A percentile compares a stretch with the other conserved stretches of the same genome.
These are phyloP conservation scores for Rattus rattus DNA, from an alignment of 2,113 vertebrate genomes.

Conservation along the genomic window DNA sequence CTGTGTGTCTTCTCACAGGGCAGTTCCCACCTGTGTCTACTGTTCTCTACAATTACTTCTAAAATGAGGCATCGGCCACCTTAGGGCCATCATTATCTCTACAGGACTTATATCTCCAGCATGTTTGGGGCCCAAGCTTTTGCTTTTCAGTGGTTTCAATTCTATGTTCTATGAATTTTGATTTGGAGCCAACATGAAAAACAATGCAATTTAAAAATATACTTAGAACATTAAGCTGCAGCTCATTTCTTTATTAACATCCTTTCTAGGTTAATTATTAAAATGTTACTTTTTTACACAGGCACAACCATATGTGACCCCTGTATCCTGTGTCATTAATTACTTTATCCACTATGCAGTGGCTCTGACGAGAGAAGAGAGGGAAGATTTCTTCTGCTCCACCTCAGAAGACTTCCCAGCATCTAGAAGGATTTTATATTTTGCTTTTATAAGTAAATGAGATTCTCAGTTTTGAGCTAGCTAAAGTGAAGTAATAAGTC, in stretches of 20 bases:
- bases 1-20: background rate
- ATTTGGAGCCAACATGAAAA: background rate
- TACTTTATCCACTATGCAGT: background rate
- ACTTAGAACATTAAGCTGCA: background rate
- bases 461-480: slow-evolving; percentile 18
- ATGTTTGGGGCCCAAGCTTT: background rate
- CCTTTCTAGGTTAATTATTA: background rate
- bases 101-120: background rate
- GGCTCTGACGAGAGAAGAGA: background rate
- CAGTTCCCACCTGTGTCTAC: background rate
- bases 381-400: background rate
- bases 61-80: background rate
- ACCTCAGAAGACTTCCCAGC: background rate
- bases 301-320: background rate
- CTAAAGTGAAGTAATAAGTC: background rate
- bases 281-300: background rate
- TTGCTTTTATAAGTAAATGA: background rate
- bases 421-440: background rate
- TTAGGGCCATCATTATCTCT: background rate
- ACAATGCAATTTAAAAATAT: background rate
- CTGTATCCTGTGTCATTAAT: background rate
- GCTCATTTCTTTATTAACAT: background rate
- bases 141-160: background rate
- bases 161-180: background rate
- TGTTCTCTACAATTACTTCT: background rate